Evolutionary conservation across 1,140 invertebrate genomes (phyloP).

Genomic region (Orchestia grillus): DNA sequence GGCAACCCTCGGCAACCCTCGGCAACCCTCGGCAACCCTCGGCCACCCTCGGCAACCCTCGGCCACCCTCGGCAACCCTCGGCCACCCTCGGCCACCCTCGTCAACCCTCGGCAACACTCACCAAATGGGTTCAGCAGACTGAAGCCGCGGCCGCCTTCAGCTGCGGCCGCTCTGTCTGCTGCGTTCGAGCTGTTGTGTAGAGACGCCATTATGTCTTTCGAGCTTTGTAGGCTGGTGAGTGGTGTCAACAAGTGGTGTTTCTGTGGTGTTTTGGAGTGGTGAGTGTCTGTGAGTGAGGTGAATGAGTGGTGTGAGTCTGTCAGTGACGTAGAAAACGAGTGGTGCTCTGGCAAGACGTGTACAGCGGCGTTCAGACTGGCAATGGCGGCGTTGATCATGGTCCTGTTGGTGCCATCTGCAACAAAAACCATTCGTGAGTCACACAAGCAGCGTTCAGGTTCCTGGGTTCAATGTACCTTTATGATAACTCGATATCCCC

Average conservation of each 20-base stretch:
- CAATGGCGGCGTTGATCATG: constrained; percentile 14
- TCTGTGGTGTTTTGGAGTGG: not conserved
- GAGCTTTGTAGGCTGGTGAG: not conserved
- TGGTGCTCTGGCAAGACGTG: not conserved
- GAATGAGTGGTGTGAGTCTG: not conserved
- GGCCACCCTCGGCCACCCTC: too few species aligned
- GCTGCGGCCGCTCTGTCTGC: not conserved
- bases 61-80: too few species aligned
- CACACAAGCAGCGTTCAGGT: too few species aligned
- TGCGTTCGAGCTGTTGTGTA: not conserved
- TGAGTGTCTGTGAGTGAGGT: constrained; percentile 9
- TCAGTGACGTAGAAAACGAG: not conserved
- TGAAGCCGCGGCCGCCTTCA: constrained; percentile 1
- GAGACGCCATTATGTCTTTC: not conserved
- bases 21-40: too few species aligned
- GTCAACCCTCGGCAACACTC: not conserved
- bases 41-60: too few species aligned
- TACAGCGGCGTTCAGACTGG: not conserved
- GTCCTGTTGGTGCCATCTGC: constrained; percentile 30
- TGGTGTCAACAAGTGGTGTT: not conserved
- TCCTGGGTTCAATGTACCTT: too few species aligned
- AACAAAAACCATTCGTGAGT: not conserved
- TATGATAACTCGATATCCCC: too few species aligned
- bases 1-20: too few species aligned
- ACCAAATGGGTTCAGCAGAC: constrained; percentile 37